Evolutionary conservation across 2,113 vertebrate genomes (phyloP), one percentile per base, ranked within the genome.

Genomic region (Platanista minor): DNA sequence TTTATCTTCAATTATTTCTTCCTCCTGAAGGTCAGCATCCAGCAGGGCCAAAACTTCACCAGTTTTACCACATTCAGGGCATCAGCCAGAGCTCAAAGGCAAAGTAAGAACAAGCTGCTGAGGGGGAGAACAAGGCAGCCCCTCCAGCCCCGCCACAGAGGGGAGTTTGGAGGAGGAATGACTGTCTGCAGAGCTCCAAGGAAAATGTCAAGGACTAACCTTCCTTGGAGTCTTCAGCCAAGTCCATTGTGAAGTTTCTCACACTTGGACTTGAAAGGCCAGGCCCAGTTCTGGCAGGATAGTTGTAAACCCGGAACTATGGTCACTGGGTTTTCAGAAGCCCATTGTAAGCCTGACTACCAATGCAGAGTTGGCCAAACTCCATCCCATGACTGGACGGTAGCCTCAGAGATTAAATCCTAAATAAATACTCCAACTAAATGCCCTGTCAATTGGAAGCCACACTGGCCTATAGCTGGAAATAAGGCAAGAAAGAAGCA

Each of bases 271-370:
- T 71, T 67, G 3, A n/a, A 52, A 66, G 41, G 77, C 41, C 6
- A 2, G 14, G 67, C 72, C 62, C 57, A 2, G 54, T 17, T 39
- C 66, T 78, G 82, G 43, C 86, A 52, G 39, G 20, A 46, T 9
- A 8, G 9, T 27, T 31, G 14, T 5, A 20, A 69, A 84, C 88
- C 94, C 18, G 1, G 71, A 57, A 75, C 81, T 71, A 1, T 2
- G 33, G 46, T 41, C 54, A 39, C 17, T 72, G 15, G 71, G 52
- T 49, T 61, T 72, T 91, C 25, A 75, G 67, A 78, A 97, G 75
- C 57, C 74, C 59, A 88, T 39, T 90, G 82, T 94, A 27, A 64
- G 96, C 89, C 95, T 49, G 49, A n/a, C 86, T 64, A 13, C 69
- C 93, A 71, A 0, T 27, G 77, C 39, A 29, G 77, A 71, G 31